Percentiles rank a stretch among this genome's conserved stretches.
These are phyloP conservation scores for Dipodomys merriami DNA, from an alignment of 2,113 vertebrate genomes.

Conservation along the genomic window DNA sequence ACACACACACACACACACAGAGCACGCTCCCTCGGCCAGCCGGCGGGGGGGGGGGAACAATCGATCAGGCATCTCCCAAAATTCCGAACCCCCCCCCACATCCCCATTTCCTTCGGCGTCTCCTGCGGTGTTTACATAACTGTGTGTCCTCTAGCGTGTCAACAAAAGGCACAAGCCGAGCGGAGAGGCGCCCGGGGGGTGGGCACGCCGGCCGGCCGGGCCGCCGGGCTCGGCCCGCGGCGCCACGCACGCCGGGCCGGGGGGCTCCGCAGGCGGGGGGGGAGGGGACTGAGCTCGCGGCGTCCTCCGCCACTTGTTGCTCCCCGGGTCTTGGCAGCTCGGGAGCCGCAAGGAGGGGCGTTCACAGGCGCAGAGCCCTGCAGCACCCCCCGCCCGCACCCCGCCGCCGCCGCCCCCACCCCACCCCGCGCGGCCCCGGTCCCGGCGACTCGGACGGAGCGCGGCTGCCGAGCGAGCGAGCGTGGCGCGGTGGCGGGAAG, in stretches of 20 bases:
- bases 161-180: slow-evolving; percentile 80
- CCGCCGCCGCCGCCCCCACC: not conserved
- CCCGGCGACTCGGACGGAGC: not conserved
- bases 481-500: slow-evolving; percentile 70
- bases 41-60: not conserved
- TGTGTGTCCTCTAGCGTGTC: slow-evolving; percentile 81
- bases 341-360: slow-evolving; percentile 64
- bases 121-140: slow-evolving; percentile 83
- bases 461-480: not conserved
- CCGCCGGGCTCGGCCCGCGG: too few species aligned
- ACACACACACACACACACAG: too few species aligned
- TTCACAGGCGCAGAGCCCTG: slow-evolving; percentile 41
- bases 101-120: slow-evolving; percentile 52
- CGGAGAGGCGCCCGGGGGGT: slow-evolving; percentile 11
- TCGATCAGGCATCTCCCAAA: not conserved
- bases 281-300: slow-evolving; percentile 66
- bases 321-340: slow-evolving; percentile 74
- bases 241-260: not conserved
- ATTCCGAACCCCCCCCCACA: not conserved
- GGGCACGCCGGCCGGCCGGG: not conserved
- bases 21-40: too few species aligned
- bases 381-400: slow-evolving; percentile 59
- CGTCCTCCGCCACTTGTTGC: slow-evolving; percentile 81
- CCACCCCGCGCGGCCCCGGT: not conserved
- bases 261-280: slow-evolving; percentile 70